These are phyloP conservation scores for Limonius californicus DNA, from an alignment of 1,140 invertebrate genomes.

Conservation along the genomic window DNA sequence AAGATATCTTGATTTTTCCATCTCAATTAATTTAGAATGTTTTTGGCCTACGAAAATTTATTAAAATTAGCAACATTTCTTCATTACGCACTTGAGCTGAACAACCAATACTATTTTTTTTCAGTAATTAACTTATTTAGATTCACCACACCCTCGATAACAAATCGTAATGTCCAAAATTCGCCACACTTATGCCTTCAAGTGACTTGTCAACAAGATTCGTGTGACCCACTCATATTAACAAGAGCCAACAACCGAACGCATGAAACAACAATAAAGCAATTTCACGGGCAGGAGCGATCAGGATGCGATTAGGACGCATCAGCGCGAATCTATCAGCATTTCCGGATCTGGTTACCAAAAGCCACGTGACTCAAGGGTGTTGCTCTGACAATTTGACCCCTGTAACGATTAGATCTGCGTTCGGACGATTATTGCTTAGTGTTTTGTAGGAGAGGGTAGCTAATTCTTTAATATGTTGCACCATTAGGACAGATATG, in stretches of 20 bases:
- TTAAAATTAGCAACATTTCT: too few species aligned
- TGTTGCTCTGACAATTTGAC: background rate
- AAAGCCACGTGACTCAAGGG: constrained; percentile 27
- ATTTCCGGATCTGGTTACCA: constrained; percentile 28
- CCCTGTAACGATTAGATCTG: constrained; percentile 14
- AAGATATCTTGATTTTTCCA: too few species aligned
- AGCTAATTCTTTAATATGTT: background rate
- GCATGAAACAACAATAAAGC: background rate
- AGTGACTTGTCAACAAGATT: constrained; percentile 3
- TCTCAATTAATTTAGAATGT: too few species aligned
- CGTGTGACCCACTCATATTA: constrained; percentile 13
- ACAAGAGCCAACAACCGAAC: background rate
- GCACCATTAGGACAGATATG: background rate
- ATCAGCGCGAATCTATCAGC: constrained; percentile 28
- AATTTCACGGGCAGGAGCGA: constrained; percentile 25
- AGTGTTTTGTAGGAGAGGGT: background rate
- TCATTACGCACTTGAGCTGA: too few species aligned
- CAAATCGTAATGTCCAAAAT: too few species aligned
- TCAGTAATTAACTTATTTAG: too few species aligned
- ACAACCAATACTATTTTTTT: too few species aligned
- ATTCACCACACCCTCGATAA: too few species aligned
- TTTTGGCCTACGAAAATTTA: too few species aligned
- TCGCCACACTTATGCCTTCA: background rate
- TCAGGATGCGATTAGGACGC: constrained; percentile 25
- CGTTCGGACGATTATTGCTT: background rate